Conservation (phyloP, 2,113 vertebrate genomes). For the Sapayoa aenigma region DNA sequence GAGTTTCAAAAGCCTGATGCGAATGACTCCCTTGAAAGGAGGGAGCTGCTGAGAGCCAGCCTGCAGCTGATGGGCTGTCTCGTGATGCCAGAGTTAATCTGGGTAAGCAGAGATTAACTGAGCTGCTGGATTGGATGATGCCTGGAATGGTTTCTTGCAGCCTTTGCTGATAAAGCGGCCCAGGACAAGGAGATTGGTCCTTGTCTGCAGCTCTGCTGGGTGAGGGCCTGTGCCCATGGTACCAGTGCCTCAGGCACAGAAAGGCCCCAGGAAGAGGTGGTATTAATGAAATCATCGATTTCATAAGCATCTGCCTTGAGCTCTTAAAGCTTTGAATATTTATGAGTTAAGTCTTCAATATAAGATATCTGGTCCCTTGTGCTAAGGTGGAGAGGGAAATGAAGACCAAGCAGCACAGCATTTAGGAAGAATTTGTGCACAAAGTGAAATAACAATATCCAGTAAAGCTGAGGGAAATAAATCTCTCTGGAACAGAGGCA, state of each 20-base stretch:
- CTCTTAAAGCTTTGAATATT: not conserved
- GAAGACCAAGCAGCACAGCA: not conserved
- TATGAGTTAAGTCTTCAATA: not conserved
- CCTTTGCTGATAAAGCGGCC: not conserved
- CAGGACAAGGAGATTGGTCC: not conserved
- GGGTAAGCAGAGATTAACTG: constrained; percentile 6
- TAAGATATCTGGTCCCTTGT: not conserved
- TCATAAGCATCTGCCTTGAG: not conserved
- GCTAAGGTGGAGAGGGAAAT: not conserved
- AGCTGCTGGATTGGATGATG: constrained; percentile 6
- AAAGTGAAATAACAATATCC: not conserved
- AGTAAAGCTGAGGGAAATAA: not conserved
- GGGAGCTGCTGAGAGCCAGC: not conserved
- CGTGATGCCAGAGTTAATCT: not conserved
- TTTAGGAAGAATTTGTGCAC: not conserved
- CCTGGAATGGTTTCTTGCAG: not conserved
- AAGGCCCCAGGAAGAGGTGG: not conserved
- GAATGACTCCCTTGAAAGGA: not conserved
- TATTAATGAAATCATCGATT: not conserved
- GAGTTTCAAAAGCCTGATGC: not conserved
- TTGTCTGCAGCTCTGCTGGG: not conserved
- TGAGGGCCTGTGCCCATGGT: not conserved
- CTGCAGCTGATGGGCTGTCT: constrained; percentile 3
- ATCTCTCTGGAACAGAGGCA: not conserved
- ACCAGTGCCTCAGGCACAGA: not conserved